These are phyloP conservation scores for Dolichotis patagonum DNA, from an alignment of 2,113 vertebrate genomes.

Conservation along the genomic window DNA sequence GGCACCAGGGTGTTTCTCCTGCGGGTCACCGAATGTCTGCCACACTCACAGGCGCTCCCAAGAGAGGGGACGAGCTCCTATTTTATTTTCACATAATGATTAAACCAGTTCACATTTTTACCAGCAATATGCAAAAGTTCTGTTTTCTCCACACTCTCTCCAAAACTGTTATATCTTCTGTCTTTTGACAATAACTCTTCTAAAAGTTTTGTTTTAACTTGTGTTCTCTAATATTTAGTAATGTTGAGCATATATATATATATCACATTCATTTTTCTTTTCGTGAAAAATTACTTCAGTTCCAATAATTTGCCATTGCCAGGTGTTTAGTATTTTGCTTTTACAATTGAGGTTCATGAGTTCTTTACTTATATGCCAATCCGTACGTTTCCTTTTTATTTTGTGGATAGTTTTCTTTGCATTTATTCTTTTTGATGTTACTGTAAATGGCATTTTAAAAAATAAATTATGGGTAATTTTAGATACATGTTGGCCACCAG, in stretches of 20 bases:
- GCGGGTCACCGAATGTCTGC: too few species aligned
- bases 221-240: neutral
- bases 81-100: neutral
- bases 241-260: neutral
- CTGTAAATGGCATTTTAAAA: neutral
- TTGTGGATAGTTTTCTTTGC: neutral
- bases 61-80: too few species aligned
- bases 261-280: neutral
- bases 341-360: neutral
- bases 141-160: neutral
- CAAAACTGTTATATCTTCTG: neutral
- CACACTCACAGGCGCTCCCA: too few species aligned
- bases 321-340: neutral
- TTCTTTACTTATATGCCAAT: neutral
- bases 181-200: neutral
- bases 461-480: neutral
- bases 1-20: too few species aligned
- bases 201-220: neutral
- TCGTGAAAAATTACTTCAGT: neutral
- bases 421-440: neutral
- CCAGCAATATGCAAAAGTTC: neutral
- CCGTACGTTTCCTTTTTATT: neutral
- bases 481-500: neutral
- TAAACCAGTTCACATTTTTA: neutral
- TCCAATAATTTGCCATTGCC: neutral